Evolutionary conservation across 2,888 invertebrate genomes (phyloP).

Genomic region (Agonopterix subpropinquella): DNA sequence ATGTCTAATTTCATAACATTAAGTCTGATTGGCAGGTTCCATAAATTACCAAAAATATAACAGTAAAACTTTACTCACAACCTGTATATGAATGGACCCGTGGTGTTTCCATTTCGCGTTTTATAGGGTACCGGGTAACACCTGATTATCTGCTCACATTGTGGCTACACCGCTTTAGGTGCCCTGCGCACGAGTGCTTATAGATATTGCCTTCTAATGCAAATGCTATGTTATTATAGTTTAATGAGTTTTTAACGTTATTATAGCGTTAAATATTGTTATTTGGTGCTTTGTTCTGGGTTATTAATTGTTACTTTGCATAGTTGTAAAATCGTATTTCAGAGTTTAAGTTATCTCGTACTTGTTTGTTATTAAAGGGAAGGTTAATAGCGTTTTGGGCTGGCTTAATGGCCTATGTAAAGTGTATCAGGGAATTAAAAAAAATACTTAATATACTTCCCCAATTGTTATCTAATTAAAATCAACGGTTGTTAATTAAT

Average conservation of each 20-base stretch:
- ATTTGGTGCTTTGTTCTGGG: not conserved
- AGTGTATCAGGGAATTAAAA: too few relatives aligned
- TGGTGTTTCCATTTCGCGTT: conserved; percentile 53
- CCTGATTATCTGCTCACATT: conserved; percentile 59
- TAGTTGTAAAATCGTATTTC: conserved; percentile 7
- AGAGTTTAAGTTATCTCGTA: not conserved
- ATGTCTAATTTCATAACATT: too few relatives aligned
- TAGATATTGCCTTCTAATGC: conserved; percentile 7
- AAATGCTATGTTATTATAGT: conserved; percentile 5
- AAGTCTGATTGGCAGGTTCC: too few relatives aligned
- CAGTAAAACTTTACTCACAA: conserved; percentile 8
- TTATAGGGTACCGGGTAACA: conserved; percentile 69
- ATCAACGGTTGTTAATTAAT: too few relatives aligned
- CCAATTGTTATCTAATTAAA: too few relatives aligned
- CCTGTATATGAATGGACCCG: conserved; percentile 34
- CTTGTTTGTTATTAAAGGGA: too few relatives aligned
- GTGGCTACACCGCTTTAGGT: conserved; percentile 16
- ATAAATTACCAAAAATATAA: too few relatives aligned
- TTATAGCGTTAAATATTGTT: not conserved
- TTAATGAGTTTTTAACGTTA: conserved; percentile 8
- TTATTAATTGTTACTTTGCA: conserved; percentile 13
- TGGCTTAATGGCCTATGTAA: too few relatives aligned
- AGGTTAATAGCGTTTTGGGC: too few relatives aligned
- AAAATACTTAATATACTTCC: too few relatives aligned
- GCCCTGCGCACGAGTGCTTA: conserved; percentile 2